Percentiles rank a stretch among this genome's conserved stretches.
phyloP scores from a whole-genome alignment of 1,140 invertebrate genomes.

The Eumeta japonica region DNA sequence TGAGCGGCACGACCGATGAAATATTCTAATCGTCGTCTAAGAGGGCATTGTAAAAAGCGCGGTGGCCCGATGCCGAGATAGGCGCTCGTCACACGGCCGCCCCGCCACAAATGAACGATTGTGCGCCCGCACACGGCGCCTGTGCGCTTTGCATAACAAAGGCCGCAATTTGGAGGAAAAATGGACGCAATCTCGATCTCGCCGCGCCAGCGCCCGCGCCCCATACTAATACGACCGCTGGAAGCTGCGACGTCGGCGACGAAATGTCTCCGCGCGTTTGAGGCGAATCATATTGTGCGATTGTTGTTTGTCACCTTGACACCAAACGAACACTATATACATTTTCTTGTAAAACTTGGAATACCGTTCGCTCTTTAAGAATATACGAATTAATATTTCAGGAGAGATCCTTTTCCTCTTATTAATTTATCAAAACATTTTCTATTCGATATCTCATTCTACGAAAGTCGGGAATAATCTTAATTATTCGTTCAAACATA shows the following conservation, averaged over 20 bases:
- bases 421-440: no score
- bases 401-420: no score
- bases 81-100: constrained; percentile 29
- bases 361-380: no score
- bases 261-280: constrained; percentile 4
- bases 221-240: constrained; percentile 19
- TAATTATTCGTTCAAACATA: no score
- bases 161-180: constrained; percentile 53
- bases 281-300: constrained; percentile 1
- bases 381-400: no score
- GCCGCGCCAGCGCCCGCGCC: constrained; percentile 20
- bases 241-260: no score
- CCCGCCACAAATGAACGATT: constrained; percentile 30
- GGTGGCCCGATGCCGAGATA: constrained; percentile 35
- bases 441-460: no score
- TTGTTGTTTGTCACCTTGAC: constrained; percentile 21
- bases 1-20: constrained; percentile 27
- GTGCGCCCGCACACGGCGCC: constrained; percentile 43
- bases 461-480: no score
- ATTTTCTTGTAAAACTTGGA: no score
- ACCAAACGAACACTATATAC: no score
- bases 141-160: constrained; percentile 53
- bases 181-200: constrained; percentile 43
- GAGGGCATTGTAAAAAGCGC: constrained; percentile 26
- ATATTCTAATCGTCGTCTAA: constrained; percentile 44